Evolutionary conservation across 2,113 vertebrate species (phyloP), one percentile per base, ranked within the genome.

Genomic region (Pelodiscus sinensis): DNA sequence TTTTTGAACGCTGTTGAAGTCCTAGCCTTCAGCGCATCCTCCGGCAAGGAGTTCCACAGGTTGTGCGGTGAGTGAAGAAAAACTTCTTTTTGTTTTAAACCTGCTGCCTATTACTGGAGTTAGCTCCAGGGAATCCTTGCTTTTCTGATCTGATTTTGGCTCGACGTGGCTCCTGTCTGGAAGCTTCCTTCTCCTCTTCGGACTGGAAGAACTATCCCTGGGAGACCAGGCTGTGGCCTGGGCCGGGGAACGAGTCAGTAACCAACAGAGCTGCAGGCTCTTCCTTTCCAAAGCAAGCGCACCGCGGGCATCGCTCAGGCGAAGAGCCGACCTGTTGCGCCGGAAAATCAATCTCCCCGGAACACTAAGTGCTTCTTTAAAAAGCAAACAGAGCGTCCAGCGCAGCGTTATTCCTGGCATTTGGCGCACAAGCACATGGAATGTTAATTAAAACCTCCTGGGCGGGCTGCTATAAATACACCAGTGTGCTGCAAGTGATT

Each of bases 401-500:
- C 81, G 0, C 91, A 83, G 0, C 87, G 9, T 3, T 3, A 51
- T 38, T 85, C 50, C 11, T 92, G 94, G 93, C 96, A 95, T 95
- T 94, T 96, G 96, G 93, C 96, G 94, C 96, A 87, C 85, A 50
- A 96, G 96, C 94, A 96, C 35, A 91, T 93, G 96, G 96, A 96
- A 96, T 96, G 96, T 96, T 96, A 96, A 96, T 96, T 93, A 95
- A 96, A 96, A 96, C 95, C 96, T 96, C 94, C 93, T 96, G 95
- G 95, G 96, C 88, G 68, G 2, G 90, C 60, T 94, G 93, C 96
- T 96, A 96, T 83, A 96, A 96, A 96, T 96, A 96, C 77, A 82
- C 4, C n/a, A 1, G 24, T 91, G 86, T 29, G 73, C 94, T 83
- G 86, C 83, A 85, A 96, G 91, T 93, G 68, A 92, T 93, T 96